Evolutionary conservation across 2,888 invertebrate genomes (phyloP).

Genomic region (Dicyrtomina minuta): DNA sequence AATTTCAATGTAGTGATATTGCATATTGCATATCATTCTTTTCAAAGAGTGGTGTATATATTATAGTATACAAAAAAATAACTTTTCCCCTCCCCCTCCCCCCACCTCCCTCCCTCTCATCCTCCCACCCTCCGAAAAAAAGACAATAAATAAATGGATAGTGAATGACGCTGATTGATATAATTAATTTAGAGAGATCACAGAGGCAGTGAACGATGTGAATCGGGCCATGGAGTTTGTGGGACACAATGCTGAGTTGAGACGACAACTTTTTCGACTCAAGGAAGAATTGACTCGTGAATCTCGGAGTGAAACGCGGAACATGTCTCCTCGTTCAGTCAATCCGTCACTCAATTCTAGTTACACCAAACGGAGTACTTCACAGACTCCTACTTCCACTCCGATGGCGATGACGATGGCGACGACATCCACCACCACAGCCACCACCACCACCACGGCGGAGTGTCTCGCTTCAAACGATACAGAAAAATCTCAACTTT

Average conservation of each 20-base stretch:
- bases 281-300: constrained; percentile 67
- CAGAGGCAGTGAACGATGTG: constrained; percentile 76
- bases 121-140: no score
- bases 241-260: constrained; percentile 71
- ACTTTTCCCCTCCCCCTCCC: no score
- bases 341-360: constrained; percentile 23
- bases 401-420: no score
- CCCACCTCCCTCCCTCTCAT: no score
- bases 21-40: no score
- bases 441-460: neutral
- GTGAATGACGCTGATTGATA: constrained; percentile 31
- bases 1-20: no score
- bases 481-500: neutral
- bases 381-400: neutral
- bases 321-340: constrained; percentile 25
- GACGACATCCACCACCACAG: no score
- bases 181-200: constrained; percentile 62
- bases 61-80: no score
- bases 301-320: constrained; percentile 28
- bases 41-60: no score
- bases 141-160: constrained; percentile 17
- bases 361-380: constrained; percentile 16
- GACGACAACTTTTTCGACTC: constrained; percentile 70
- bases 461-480: neutral
- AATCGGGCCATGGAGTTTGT: constrained; percentile 74